Evolutionary conservation across 2,888 invertebrate genomes (phyloP).

Genomic region (Hirtodrosophila confusa): DNA sequence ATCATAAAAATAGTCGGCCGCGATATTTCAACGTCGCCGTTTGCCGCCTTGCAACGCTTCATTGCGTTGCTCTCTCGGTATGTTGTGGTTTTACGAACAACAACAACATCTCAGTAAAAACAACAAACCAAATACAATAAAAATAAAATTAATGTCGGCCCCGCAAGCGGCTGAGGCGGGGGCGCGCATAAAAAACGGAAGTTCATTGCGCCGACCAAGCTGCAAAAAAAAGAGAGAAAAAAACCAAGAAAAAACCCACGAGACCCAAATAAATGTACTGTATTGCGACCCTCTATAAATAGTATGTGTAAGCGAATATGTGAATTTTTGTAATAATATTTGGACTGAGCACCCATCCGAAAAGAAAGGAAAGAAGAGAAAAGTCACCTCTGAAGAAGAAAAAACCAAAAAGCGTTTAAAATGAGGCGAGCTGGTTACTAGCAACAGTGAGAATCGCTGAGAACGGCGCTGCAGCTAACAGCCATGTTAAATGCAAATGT

Average conservation of each 20-base stretch:
- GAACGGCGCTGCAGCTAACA: slow-evolving; percentile 17
- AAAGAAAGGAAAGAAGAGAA: not conserved
- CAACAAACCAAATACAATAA: slow-evolving; percentile 49
- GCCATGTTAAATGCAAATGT: slow-evolving; percentile 37
- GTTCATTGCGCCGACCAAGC: slow-evolving; percentile 53
- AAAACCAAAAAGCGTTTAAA: slow-evolving; percentile 8
- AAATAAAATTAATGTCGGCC: slow-evolving; percentile 53
- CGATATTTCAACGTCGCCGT: slow-evolving; percentile 67
- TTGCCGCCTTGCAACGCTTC: slow-evolving; percentile 75
- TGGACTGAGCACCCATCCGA: slow-evolving; percentile 1
- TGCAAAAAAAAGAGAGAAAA: slow-evolving; percentile 15
- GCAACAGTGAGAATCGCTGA: slow-evolving; percentile 26
- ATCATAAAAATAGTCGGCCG: slow-evolving; percentile 71
- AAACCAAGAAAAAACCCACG: not conserved
- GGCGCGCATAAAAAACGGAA: slow-evolving; percentile 69
- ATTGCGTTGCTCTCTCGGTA: slow-evolving; percentile 49
- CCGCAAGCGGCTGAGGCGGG: slow-evolving; percentile 47
- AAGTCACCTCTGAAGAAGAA: not conserved
- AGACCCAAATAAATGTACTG: not conserved
- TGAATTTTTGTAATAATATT: slow-evolving; percentile 1
- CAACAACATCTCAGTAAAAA: slow-evolving; percentile 40
- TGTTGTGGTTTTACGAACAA: slow-evolving; percentile 34
- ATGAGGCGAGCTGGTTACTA: slow-evolving; percentile 4
- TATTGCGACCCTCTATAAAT: not conserved
- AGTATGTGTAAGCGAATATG: not conserved